Conservation (phyloP, 2,888 invertebrate species). For the Hymenopus coronatus region DNA sequence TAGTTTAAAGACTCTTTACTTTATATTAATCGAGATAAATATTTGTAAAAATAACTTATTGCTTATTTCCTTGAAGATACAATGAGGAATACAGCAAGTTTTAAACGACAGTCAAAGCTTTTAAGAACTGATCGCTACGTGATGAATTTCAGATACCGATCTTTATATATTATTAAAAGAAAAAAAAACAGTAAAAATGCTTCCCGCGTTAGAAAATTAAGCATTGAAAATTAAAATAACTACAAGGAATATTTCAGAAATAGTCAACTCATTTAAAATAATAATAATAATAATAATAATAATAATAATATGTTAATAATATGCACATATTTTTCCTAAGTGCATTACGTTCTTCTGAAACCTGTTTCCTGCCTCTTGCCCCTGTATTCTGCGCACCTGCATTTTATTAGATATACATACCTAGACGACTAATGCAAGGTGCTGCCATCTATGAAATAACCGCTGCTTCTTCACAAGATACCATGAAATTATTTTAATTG, state of each 20-base stretch:
- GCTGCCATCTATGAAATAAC: not conserved
- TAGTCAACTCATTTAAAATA: not conserved
- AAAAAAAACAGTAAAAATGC: too few species aligned
- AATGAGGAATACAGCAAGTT: too few species aligned
- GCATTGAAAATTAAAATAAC: too few species aligned
- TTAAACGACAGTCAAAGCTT: too few species aligned
- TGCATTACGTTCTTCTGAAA: not conserved
- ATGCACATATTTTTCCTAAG: not conserved
- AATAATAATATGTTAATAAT: not conserved
- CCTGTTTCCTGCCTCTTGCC: not conserved
- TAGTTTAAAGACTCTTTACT: too few species aligned
- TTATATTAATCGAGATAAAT: too few species aligned
- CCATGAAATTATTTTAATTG: not conserved
- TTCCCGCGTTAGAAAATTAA: too few species aligned
- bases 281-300: not conserved
- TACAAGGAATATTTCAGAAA: not conserved
- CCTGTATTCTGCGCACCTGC: not conserved
- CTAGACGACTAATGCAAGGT: not conserved
- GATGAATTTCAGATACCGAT: too few species aligned
- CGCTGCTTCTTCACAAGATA: not conserved
- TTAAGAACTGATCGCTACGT: too few species aligned
- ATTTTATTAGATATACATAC: not conserved
- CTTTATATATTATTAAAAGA: too few species aligned
- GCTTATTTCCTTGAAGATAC: too few species aligned
- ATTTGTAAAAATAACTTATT: too few species aligned